These are phyloP conservation scores for Heteropelma amictum DNA, from an alignment of 2,888 invertebrate genomes.

Conservation along the genomic window DNA sequence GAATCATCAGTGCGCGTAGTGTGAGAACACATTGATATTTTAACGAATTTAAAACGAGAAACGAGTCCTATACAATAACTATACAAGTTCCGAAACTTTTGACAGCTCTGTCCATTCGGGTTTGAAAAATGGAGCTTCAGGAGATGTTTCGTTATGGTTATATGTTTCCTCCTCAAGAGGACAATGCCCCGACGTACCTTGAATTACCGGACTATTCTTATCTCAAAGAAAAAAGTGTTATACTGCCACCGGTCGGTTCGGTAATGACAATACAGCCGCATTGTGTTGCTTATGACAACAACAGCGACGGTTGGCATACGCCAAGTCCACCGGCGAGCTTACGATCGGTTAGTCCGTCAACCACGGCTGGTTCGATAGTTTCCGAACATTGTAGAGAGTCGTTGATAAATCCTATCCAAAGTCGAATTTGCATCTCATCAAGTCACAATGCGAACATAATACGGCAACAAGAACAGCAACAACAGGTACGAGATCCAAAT, in stretches of 20 bases:
- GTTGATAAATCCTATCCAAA: neutral
- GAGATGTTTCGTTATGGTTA: conserved; percentile 77
- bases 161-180: conserved; percentile 73
- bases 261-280: conserved; percentile 58
- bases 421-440: conserved; percentile 10
- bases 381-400: conserved; percentile 68
- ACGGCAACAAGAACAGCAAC: conserved; percentile 29
- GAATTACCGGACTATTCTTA: conserved; percentile 71
- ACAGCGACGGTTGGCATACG: conserved; percentile 76
- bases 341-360: conserved; percentile 73
- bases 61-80: too few relatives aligned
- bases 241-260: conserved; percentile 70
- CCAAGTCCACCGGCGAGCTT: conserved; percentile 74
- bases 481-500: conserved; percentile 34
- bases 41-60: neutral
- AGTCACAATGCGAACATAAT: conserved; percentile 15
- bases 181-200: conserved; percentile 67
- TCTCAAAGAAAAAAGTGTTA: conserved; percentile 66
- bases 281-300: conserved; percentile 64
- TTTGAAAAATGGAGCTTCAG: conserved; percentile 71
- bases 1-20: conserved; percentile 4
- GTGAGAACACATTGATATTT: neutral
- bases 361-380: conserved; percentile 66
- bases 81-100: neutral
- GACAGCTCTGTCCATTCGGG: neutral